These are phyloP conservation scores for Drosophila buzzatii DNA, from an alignment of 2,888 invertebrate species.

Conservation along the genomic window DNA sequence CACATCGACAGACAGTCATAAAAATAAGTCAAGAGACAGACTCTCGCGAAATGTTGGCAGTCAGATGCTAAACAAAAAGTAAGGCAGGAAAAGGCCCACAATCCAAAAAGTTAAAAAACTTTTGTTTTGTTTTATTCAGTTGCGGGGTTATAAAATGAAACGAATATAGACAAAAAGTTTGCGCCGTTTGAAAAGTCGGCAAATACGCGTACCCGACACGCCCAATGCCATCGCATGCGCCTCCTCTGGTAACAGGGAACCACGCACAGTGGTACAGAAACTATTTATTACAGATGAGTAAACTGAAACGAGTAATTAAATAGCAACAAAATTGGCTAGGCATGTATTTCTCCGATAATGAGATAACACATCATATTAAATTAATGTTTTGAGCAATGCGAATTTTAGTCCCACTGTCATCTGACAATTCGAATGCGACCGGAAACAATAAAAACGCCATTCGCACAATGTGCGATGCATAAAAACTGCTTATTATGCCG, in stretches of 20 bases:
- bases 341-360: too few relatives aligned
- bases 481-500: conserved; percentile 76
- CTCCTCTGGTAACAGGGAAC: background rate
- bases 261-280: conserved; percentile 11
- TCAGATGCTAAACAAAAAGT: conserved; percentile 68
- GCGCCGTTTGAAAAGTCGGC: conserved; percentile 58
- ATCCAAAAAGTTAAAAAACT: conserved; percentile 71
- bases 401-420: conserved; percentile 46
- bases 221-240: conserved; percentile 30
- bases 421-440: conserved; percentile 45
- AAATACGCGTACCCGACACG: conserved; percentile 52
- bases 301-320: too few relatives aligned
- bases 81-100: conserved; percentile 45
- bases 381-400: background rate
- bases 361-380: background rate
- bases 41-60: conserved; percentile 63
- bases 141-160: conserved; percentile 74
- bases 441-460: conserved; percentile 75
- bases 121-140: conserved; percentile 68
- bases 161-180: conserved; percentile 74
- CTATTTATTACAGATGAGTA: background rate
- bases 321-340: too few relatives aligned
- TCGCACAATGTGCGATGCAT: conserved; percentile 66
- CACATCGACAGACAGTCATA: conserved; percentile 58
- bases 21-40: conserved; percentile 71